Evolutionary conservation across 1,140 invertebrate genomes (phyloP).

Genomic region (Temnothorax curvispinosus): DNA sequence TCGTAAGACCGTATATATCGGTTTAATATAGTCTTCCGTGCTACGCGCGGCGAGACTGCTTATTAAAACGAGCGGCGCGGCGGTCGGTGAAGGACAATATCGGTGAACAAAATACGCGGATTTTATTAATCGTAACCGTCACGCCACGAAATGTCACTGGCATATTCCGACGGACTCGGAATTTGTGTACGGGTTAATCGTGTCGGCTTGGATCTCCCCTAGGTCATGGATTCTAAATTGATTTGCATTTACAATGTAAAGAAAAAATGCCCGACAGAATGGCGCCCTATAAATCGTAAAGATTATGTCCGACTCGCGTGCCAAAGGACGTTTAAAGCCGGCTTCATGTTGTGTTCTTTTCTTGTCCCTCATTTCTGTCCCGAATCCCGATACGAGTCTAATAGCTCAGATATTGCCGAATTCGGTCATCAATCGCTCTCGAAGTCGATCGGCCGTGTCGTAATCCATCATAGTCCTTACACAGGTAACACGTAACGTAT

Average conservation of each 20-base stretch:
- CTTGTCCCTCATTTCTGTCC: background rate
- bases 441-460: conserved; percentile 25
- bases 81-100: background rate
- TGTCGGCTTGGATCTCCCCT: conserved; percentile 70
- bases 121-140: background rate
- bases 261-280: conserved; percentile 35
- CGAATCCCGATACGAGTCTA: background rate
- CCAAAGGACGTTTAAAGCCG: background rate
- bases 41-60: background rate
- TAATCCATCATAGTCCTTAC: conserved; percentile 34
- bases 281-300: conserved; percentile 57
- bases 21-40: conserved; percentile 24
- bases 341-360: background rate
- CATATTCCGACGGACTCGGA: conserved; percentile 10
- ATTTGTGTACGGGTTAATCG: background rate
- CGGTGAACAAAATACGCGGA: background rate
- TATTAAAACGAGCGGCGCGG: background rate
- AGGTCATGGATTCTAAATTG: conserved; percentile 54
- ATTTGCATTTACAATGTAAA: conserved; percentile 77
- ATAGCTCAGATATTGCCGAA: conserved; percentile 18
- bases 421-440: conserved; percentile 1
- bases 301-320: conserved; percentile 33
- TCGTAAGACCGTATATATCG: conserved; percentile 7
- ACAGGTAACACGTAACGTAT: conserved; percentile 8
- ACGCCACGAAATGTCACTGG: conserved; percentile 54